phyloP scores from a whole-genome alignment of 2,797 vertebrate species.

The Odontamblyopus lacepedii region DNA sequence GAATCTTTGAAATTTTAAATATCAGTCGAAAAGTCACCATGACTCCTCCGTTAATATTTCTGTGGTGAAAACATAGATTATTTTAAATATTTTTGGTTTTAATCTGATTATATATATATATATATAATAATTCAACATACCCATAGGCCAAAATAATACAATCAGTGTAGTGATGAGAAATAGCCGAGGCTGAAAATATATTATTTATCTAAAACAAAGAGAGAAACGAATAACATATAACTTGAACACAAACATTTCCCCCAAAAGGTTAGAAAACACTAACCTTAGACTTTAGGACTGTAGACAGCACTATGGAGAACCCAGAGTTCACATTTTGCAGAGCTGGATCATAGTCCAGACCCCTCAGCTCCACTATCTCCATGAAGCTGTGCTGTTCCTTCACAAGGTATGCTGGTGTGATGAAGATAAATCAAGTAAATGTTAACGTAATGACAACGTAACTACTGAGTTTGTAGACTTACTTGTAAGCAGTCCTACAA shows the following conservation, averaged over 20 bases:
- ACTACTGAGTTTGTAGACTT: conserved; percentile 24
- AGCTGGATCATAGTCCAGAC: conserved; percentile 78
- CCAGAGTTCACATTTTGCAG: conserved; percentile 78
- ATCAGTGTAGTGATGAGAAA: conserved; percentile 79
- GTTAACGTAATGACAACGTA: neutral
- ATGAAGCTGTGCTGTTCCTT: conserved; percentile 80
- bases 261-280: conserved; percentile 25
- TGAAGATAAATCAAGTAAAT: conserved; percentile 1
- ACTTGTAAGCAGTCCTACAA: conserved; percentile 74
- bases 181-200: conserved; percentile 80
- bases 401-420: conserved; percentile 77
- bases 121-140: conserved; percentile 68
- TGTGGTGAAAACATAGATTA: conserved; percentile 43
- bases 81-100: neutral
- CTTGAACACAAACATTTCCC: neutral
- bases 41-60: conserved; percentile 81
- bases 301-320: conserved; percentile 80
- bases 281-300: conserved; percentile 84
- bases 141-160: conserved; percentile 86
- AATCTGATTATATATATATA: neutral
- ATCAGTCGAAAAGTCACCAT: conserved; percentile 81
- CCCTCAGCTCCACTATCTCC: conserved; percentile 86
- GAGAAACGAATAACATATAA: conserved; percentile 2
- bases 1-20: conserved; percentile 75
- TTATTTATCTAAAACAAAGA: conserved; percentile 79